These are phyloP conservation scores for Parnassius mnemosyne DNA, from an alignment of 2,888 invertebrate genomes.

Conservation along the genomic window DNA sequence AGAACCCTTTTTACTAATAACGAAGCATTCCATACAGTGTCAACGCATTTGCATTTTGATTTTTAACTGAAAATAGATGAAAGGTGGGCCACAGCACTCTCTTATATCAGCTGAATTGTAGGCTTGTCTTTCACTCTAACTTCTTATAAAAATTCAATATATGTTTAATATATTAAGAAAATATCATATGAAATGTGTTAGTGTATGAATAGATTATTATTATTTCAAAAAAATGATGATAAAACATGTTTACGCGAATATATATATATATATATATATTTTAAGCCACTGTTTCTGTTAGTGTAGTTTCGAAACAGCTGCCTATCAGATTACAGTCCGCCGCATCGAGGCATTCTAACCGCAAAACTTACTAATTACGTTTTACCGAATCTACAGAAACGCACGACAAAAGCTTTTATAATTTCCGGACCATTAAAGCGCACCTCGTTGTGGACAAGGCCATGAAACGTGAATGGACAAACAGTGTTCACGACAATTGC, in stretches of 20 bases:
- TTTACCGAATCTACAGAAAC: slow-evolving; percentile 46
- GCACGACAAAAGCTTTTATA: slow-evolving; percentile 59
- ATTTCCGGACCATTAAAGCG: slow-evolving; percentile 71
- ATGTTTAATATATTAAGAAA: too few relatives aligned
- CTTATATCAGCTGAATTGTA: too few relatives aligned
- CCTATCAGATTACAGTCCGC: slow-evolving; percentile 46
- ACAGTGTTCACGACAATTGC: slow-evolving; percentile 62
- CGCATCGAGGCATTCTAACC: slow-evolving; percentile 39
- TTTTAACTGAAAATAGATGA: too few relatives aligned
- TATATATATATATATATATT: slow-evolving; percentile 16
- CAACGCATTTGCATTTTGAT: too few relatives aligned
- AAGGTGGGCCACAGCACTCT: too few relatives aligned
- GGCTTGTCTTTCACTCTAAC: too few relatives aligned
- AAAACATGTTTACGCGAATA: slow-evolving; percentile 1
- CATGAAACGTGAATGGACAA: slow-evolving; percentile 58
- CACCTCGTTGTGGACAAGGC: slow-evolving; percentile 64
- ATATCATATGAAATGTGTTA: too few relatives aligned
- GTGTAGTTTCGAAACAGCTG: slow-evolving; percentile 46
- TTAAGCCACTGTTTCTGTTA: slow-evolving; percentile 36
- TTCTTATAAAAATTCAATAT: too few relatives aligned
- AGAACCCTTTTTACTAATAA: too few relatives aligned
- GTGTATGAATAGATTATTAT: too few relatives aligned
- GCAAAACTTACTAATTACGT: slow-evolving; percentile 48
- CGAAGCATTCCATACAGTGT: too few relatives aligned
- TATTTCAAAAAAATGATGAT: too few relatives aligned